These are phyloP conservation scores for Pipistrellus nathusii DNA, from an alignment of 2,797 vertebrate genomes.

Conservation along the genomic window DNA sequence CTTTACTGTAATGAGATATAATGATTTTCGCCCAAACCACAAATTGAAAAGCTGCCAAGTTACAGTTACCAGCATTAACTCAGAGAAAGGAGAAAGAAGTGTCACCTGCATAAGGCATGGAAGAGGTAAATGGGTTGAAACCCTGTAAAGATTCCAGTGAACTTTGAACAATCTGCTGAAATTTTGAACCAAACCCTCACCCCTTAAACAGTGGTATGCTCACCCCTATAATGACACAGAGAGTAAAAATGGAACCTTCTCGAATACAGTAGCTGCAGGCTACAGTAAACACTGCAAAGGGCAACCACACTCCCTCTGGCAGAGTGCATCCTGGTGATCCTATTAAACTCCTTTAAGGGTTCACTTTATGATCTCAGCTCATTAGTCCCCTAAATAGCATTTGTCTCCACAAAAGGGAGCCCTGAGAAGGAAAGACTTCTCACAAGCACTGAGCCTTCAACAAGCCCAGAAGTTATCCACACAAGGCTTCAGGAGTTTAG, in stretches of 20 bases:
- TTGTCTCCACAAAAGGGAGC: background rate
- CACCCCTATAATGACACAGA: background rate
- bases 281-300: background rate
- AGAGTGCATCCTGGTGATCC: background rate
- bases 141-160: background rate
- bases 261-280: background rate
- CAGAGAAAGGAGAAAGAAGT: constrained; percentile 1
- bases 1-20: background rate
- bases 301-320: background rate
- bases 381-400: constrained; percentile 55
- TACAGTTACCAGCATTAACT: background rate
- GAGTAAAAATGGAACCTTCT: background rate
- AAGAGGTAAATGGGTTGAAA: background rate
- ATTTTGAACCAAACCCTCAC: background rate
- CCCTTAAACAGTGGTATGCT: background rate
- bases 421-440: constrained; percentile 52
- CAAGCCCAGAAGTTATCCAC: constrained; percentile 68
- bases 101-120: background rate
- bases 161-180: background rate
- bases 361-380: constrained; percentile 44
- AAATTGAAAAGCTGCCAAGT: background rate
- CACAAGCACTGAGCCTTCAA: constrained; percentile 30
- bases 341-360: constrained; percentile 36
- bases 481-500: constrained; percentile 52
- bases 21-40: background rate